Evolutionary conservation across 2,113 vertebrate genomes (phyloP), one percentile per base, ranked within the genome.

Genomic region (Anarrhichthys ocellatus): DNA sequence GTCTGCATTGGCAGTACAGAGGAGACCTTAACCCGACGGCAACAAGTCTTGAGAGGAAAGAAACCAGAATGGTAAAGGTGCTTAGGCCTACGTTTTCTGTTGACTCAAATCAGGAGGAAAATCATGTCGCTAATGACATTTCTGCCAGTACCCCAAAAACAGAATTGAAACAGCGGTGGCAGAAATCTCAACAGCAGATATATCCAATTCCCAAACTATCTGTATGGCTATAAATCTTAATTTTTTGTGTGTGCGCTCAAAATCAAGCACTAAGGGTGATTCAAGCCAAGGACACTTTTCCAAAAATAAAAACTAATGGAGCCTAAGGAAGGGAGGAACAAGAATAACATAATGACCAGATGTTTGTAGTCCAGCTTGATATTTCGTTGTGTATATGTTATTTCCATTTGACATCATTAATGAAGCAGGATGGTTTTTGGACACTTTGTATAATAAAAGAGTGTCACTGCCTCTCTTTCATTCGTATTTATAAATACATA

Each of bases 1-100:
- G 56, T 69, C 77, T 54, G 38, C 56, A 10, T 1, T 36, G 48
- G 58, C 42, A 81, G 68, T 73, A 76, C 66, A 52, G 68, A 32
- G 42, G 50, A 50, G 40, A 76, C 13, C 82, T n/a, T 61, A 52
- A 20, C 15, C n/a, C 20, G 68, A 67, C 34, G 36, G 40, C n/a
- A 48, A 13, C 18, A 27, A 34, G 5, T 54, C 3, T 54, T 27
- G 3, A 4, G 6, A 24, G 22, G 18, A 46, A 54, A 76, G 13
- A 29, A 17, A 64, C 44, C 18, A 22, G 29, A 71, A 40, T 3
- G 17, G 46, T 24, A n/a, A 29, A 24, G 7, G 13, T 6, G 3
- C 14, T 46, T 46, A 46, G 14, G 44, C 44, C 44, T 34, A 44
- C 11, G 42, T 5, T 46, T 14, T 11, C 54, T 27, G 9, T 54